Evolutionary conservation across 2,113 vertebrate species (phyloP), one percentile per base, ranked within the genome.

Genomic region (Mus spicilegus): DNA sequence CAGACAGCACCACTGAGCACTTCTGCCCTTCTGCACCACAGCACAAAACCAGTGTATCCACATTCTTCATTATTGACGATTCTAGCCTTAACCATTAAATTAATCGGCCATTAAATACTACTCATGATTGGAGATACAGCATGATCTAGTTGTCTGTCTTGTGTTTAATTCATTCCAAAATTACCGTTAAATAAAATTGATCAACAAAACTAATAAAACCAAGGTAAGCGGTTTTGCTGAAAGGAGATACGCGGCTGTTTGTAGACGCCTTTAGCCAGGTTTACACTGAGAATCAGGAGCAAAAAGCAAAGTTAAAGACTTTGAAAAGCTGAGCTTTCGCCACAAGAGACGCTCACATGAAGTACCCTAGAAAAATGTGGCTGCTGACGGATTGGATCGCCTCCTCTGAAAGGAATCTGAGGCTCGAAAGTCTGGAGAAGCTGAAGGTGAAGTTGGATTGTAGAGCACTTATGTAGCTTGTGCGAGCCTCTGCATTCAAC

Each of bases 121-220:
- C 14, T 77, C 76, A 42, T 36, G 19, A 82, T 33, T 90, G 56
- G 11, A 93, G 42, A 87, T 58, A 24, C 36, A 70, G 49, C n/a
- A 58, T 69, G 30, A 89, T 0, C 17, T 30, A 0, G n/a, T 88
- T 90, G 73, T 76, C 16, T 65, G 77, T 39, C 14, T 58, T 72
- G 33, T 72, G 63, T 81, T 80, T 91, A 73, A 65, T 51, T 93
- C 46, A 87, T 76, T 95, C 36, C n/a, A 94, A 94, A 95, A 82
- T 63, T 30, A 86, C 33, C 76, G 3, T 78, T 85, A 86, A 67
- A 28, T 65, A 61, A 89, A 94, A 30, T 61, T 88, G 28, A 87
- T 73, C 89, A 82, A 76, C 39, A 22, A 54, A 85, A 20, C 11
- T 46, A 30, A 49, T 2, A 77, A 92, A 76, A 61, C 13, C 24